Percentiles rank a stretch among this genome's conserved stretches.
Conservation (phyloP, 2,113 vertebrate genomes). For the Protomyctophum bolini region DNA sequence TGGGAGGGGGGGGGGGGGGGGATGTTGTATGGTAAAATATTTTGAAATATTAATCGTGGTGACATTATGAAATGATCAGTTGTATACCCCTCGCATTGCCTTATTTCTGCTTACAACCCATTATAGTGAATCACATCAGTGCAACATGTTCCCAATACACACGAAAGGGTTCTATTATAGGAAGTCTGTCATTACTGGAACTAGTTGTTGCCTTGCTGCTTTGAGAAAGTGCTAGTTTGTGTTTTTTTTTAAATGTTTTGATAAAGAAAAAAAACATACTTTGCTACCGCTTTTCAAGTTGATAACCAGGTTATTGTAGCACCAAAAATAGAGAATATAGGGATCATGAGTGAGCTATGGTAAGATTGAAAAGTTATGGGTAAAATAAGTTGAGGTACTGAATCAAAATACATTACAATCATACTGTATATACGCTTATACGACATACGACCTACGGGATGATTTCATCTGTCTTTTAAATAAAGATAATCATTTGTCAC, state of each 20-base stretch:
- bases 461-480: too few relatives aligned
- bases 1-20: too few relatives aligned
- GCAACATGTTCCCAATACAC: constrained; percentile 55
- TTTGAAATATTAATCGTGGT: neutral
- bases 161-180: constrained; percentile 11
- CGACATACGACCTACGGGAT: too few relatives aligned
- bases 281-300: constrained; percentile 22
- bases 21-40: neutral
- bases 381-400: neutral
- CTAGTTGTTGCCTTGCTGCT: constrained; percentile 7
- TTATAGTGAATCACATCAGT: constrained; percentile 64
- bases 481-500: neutral
- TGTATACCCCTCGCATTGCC: neutral
- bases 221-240: constrained; percentile 44
- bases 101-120: constrained; percentile 16
- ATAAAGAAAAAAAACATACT: neutral
- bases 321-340: constrained; percentile 17
- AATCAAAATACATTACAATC: too few relatives aligned
- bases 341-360: constrained; percentile 1
- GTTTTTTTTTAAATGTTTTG: constrained; percentile 12
- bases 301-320: constrained; percentile 29
- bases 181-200: constrained; percentile 16
- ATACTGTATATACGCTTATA: too few relatives aligned
- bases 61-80: neutral
- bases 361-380: neutral